Conservation (phyloP, 2,888 invertebrate genomes). For the Drosophila pseudotakahashii region DNA sequence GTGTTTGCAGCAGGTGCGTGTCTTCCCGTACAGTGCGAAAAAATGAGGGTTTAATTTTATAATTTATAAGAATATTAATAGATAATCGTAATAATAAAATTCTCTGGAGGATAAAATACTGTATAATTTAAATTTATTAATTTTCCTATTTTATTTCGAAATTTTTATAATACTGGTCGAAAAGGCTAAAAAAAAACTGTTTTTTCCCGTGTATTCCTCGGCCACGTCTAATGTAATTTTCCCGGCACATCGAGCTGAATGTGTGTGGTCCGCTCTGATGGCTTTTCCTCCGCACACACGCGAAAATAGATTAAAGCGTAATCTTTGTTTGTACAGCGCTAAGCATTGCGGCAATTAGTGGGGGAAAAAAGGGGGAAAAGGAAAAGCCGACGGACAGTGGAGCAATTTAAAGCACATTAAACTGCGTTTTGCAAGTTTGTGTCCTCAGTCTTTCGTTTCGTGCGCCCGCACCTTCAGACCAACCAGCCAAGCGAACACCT, state of each 20-base stretch:
- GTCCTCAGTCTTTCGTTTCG: constrained; percentile 69
- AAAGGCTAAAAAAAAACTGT: too few relatives aligned
- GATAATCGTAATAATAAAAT: too few relatives aligned
- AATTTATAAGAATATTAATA: background rate
- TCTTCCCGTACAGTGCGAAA: background rate
- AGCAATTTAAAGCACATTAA: constrained; percentile 79
- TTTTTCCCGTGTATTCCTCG: background rate
- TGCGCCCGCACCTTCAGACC: constrained; percentile 29
- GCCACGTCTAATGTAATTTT: constrained; percentile 76
- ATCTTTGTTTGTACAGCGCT: constrained; percentile 79
- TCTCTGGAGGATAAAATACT: too few relatives aligned
- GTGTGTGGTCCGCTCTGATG: constrained; percentile 41
- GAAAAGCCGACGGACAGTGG: constrained; percentile 13
- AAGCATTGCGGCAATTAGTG: constrained; percentile 73
- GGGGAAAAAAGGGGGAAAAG: constrained; percentile 11
- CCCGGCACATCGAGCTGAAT: constrained; percentile 52
- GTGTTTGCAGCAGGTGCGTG: constrained; percentile 54
- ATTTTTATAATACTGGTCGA: too few relatives aligned
- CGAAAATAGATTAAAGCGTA: constrained; percentile 79
- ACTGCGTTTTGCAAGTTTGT: constrained; percentile 69
- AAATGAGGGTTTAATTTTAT: background rate
- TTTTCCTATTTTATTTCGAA: too few relatives aligned
- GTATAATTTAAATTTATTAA: too few relatives aligned
- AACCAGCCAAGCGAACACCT: constrained; percentile 26
- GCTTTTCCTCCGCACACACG: constrained; percentile 32